Conservation (phyloP, 1,140 invertebrate species). For the Hormaphis cornu region DNA sequence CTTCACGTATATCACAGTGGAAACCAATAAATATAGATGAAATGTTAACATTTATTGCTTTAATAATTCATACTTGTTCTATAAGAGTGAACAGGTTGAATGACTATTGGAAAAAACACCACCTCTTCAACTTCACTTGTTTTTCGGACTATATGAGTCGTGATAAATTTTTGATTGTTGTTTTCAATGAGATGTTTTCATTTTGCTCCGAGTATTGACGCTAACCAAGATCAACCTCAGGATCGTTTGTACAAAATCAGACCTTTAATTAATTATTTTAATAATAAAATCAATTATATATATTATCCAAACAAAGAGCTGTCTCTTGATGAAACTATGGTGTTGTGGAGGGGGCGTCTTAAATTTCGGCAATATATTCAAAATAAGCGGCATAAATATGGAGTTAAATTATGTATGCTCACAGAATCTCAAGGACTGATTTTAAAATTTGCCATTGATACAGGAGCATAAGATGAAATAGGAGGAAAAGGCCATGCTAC, state of each 20-base stretch:
- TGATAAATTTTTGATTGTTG: slow-evolving; percentile 30
- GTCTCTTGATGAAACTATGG: neutral
- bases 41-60: neutral
- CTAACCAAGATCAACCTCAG: neutral
- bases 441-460: slow-evolving; percentile 36
- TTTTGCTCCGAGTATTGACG: neutral
- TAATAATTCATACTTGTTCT: neutral
- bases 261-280: slow-evolving; percentile 36
- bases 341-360: neutral
- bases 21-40: neutral
- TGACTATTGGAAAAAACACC: neutral
- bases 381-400: too few relatives aligned
- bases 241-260: slow-evolving; percentile 26
- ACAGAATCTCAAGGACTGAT: slow-evolving; percentile 34
- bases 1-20: neutral
- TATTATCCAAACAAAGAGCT: slow-evolving; percentile 38
- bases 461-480: slow-evolving; percentile 28
- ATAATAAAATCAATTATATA: slow-evolving; percentile 37
- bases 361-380: neutral
- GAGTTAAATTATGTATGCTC: slow-evolving; percentile 9
- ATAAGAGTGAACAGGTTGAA: neutral
- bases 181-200: slow-evolving; percentile 17
- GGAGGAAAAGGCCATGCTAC: slow-evolving; percentile 30
- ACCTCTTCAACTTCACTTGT: neutral
- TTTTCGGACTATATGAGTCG: slow-evolving; percentile 25